Conservation (phyloP, 2,113 vertebrate species). For the Brevimyrus niger region DNA sequence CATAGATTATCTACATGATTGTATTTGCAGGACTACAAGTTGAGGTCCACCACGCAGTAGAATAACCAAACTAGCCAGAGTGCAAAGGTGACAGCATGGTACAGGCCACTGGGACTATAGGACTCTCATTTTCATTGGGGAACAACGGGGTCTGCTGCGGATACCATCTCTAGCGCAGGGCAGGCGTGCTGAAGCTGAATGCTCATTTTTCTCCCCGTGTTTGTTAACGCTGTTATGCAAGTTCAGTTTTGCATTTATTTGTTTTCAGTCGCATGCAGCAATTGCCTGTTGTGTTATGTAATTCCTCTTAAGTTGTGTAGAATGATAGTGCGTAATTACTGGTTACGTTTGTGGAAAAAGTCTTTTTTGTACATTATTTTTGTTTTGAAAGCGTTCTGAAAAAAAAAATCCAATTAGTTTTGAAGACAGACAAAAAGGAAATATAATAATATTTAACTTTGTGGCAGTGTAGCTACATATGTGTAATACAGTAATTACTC, state of each 20-base stretch:
- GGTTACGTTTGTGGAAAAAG: background rate
- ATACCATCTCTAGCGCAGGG: background rate
- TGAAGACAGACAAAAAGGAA: background rate
- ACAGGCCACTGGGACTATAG: background rate
- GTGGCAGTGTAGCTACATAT: background rate
- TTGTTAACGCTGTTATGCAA: background rate
- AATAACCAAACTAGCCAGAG: background rate
- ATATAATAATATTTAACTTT: background rate
- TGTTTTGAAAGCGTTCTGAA: background rate
- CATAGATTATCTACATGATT: background rate
- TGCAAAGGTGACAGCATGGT: background rate
- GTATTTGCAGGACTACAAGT: background rate
- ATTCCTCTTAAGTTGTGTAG: background rate
- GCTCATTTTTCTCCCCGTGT: background rate
- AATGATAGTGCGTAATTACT: background rate
- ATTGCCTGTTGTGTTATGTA: background rate
- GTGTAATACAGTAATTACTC: constrained; percentile 8
- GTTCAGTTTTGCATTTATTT: background rate
- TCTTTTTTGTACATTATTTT: background rate
- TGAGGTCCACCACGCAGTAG: background rate
- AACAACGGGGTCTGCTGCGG: background rate
- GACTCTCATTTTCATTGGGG: background rate
- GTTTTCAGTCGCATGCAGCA: background rate
- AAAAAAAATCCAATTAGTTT: constrained; percentile 1
- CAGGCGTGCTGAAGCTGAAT: background rate